Percentiles rank a stretch among this genome's conserved stretches.
Evolutionary conservation across 2,113 vertebrate species (phyloP).

Genomic region (Laticauda colubrina): DNA sequence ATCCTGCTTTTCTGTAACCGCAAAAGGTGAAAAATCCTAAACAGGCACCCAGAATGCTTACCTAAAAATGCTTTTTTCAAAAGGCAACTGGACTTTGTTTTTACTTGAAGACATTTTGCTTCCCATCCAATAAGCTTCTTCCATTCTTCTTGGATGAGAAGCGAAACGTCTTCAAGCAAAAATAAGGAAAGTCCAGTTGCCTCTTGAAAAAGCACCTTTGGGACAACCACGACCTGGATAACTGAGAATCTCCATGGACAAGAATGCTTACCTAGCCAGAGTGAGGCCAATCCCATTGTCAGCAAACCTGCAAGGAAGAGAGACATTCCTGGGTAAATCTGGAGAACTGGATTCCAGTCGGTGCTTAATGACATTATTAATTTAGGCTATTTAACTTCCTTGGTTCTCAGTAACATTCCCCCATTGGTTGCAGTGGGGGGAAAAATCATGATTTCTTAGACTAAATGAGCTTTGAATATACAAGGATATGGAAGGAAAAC

Average conservation of each 20-base stretch:
- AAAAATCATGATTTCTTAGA: neutral
- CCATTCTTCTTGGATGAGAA: too few relatives aligned
- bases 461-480: neutral
- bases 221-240: too few relatives aligned
- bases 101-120: too few relatives aligned
- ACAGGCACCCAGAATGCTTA: constrained; percentile 46
- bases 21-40: neutral
- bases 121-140: too few relatives aligned
- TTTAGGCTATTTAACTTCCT: neutral
- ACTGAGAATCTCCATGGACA: too few relatives aligned
- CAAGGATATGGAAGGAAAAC: neutral
- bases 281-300: constrained; percentile 97
- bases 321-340: neutral
- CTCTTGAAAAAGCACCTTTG: too few relatives aligned
- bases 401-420: neutral
- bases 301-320: constrained; percentile 81
- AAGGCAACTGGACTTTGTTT: too few relatives aligned
- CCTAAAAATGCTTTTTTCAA: constrained; percentile 63
- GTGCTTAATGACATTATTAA: neutral
- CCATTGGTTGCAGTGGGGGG: neutral
- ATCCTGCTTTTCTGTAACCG: neutral
- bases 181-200: too few relatives aligned
- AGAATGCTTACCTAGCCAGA: constrained; percentile 82
- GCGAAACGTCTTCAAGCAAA: too few relatives aligned
- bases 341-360: neutral